Evolutionary conservation across 2,888 invertebrate species (phyloP).

Genomic region (Cordilura impudica): DNA sequence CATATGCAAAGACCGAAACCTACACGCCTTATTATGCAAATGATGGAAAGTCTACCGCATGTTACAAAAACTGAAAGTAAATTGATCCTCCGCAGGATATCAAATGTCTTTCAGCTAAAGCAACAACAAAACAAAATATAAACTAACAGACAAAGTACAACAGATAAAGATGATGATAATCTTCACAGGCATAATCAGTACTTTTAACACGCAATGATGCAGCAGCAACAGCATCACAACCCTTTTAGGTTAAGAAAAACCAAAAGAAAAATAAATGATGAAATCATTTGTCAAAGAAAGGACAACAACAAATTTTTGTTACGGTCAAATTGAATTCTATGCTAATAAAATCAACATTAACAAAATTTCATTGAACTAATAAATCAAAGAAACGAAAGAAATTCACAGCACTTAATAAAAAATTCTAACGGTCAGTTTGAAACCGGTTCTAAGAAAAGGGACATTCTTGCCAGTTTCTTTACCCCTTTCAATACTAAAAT

Average conservation of each 20-base stretch:
- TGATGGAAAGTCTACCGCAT: conserved; percentile 54
- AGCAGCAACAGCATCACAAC: conserved; percentile 1
- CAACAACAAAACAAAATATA: not conserved
- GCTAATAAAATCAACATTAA: conserved; percentile 43
- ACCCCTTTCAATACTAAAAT: not conserved
- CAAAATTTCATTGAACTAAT: conserved; percentile 46
- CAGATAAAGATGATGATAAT: conserved; percentile 52
- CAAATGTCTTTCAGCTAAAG: conserved; percentile 22
- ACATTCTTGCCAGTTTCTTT: not conserved
- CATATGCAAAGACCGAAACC: not conserved
- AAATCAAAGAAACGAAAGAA: conserved; percentile 35
- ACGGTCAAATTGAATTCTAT: conserved; percentile 43
- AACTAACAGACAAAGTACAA: not conserved
- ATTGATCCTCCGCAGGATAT: conserved; percentile 55
- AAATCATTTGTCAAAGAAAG: conserved; percentile 57
- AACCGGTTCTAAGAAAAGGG: conserved; percentile 47
- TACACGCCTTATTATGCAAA: conserved; percentile 56
- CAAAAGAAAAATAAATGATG: conserved; percentile 5
- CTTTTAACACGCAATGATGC: conserved; percentile 59
- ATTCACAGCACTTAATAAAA: conserved; percentile 21
- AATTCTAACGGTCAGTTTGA: conserved; percentile 56
- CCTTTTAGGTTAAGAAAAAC: not conserved
- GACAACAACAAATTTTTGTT: conserved; percentile 38
- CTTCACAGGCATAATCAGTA: conserved; percentile 56
- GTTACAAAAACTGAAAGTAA: conserved; percentile 59